Evolutionary conservation across 2,113 vertebrate genomes (phyloP).

Genomic region (Bubalus kerabau): DNA sequence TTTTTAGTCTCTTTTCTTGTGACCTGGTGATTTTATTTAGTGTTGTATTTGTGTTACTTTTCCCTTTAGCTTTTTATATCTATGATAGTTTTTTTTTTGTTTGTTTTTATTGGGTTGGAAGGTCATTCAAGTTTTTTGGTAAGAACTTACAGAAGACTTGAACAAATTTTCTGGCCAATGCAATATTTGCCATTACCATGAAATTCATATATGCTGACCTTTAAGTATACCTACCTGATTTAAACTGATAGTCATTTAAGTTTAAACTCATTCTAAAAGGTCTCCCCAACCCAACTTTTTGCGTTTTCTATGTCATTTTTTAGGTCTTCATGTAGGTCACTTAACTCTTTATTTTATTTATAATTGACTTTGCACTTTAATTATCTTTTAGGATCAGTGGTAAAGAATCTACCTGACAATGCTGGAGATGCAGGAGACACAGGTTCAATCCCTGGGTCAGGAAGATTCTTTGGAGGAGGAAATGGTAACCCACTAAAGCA

Average conservation of each 20-base stretch:
- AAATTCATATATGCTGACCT: neutral
- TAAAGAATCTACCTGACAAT: neutral
- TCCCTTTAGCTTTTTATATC: neutral
- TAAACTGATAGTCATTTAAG: neutral
- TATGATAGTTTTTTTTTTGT: neutral
- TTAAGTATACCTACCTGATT: neutral
- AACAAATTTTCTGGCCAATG: neutral
- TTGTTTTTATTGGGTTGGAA: neutral
- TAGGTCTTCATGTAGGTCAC: neutral
- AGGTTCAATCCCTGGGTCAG: neutral
- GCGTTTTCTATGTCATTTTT: neutral
- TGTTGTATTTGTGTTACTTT: neutral
- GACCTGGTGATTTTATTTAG: neutral
- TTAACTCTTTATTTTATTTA: neutral
- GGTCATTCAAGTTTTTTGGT: neutral
- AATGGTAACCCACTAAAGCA: neutral
- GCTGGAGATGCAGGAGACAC: neutral
- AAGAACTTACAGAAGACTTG: neutral
- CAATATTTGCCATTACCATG: neutral
- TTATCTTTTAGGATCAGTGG: neutral
- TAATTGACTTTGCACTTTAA: neutral
- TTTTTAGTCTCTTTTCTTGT: neutral
- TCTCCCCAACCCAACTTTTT: neutral
- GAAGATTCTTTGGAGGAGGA: neutral
- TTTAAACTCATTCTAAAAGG: neutral